Evolutionary conservation across 2,888 invertebrate genomes (phyloP), one percentile per base, ranked within the genome.

Genomic region (Leucoma salicis): DNA sequence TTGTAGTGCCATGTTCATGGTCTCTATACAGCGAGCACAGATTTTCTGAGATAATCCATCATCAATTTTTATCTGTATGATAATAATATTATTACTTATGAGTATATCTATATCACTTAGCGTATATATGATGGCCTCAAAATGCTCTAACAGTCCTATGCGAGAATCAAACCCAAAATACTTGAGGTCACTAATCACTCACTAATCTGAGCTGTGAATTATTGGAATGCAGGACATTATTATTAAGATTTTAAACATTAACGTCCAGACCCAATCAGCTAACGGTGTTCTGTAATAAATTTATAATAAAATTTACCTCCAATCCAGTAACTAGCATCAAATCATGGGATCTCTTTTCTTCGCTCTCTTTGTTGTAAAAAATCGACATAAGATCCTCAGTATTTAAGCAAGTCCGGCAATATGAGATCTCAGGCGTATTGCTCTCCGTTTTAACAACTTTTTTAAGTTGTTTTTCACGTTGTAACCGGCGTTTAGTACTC

Each of bases 11-110:
- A 49, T 39, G 27, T 76, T 71, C 46, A 82, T 57, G 0, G 54
- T 53, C 7, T 75, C 65, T 21, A 74, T 39, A 29, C 85, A 85
- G 4, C 55, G 51, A 0, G 59, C 39, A 39, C 85, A 85, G n/a
- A 85, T 83, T 45, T 74, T 75, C 49, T 85, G 84, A 1, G 85
- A 79, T 0, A 85, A 45, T 0, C 83, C 80, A 44, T 85, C 85
- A 10, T 83, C 66, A 31, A 57, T 53, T 65, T 67, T 80, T 8
- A 85, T 82, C 84, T 84, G 63, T n/a, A n/a, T n/a, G n/a, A n/a
- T n/a, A n/a, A n/a, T n/a, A n/a, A n/a, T n/a, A n/a, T n/a, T n/a
- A n/a, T n/a, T n/a, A n/a, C n/a, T n/a, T n/a, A n/a, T n/a, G n/a
- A n/a, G n/a, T n/a, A n/a, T n/a, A n/a, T n/a, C n/a, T n/a, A n/a